Conservation (phyloP, 1,140 invertebrate species). For the Carposina sasakii region DNA sequence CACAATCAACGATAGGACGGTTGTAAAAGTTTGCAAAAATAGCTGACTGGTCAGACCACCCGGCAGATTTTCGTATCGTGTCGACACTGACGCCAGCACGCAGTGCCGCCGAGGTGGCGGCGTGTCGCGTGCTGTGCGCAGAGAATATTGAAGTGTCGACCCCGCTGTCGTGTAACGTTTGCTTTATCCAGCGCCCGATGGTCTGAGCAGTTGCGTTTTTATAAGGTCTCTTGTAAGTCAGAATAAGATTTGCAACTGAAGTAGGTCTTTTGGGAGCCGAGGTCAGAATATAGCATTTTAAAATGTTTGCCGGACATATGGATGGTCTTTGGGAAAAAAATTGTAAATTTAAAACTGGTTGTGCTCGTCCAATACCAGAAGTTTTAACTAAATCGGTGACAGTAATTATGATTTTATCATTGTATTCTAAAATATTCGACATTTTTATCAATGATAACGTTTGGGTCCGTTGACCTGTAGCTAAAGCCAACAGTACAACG, state of each 20-base stretch:
- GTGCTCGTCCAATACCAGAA: not conserved
- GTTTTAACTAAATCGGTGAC: not conserved
- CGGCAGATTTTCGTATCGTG: not conserved
- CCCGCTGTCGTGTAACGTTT: not conserved
- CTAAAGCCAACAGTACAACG: not conserved
- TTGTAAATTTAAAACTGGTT: not conserved
- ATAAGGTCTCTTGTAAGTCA: not conserved
- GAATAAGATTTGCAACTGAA: not conserved
- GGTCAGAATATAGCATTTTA: not conserved
- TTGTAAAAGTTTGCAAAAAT: not conserved
- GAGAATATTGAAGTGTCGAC: not conserved
- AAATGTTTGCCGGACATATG: not conserved
- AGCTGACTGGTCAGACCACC: not conserved
- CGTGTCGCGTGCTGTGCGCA: not conserved
- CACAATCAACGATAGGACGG: not conserved
- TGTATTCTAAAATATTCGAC: not conserved
- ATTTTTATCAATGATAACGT: not conserved
- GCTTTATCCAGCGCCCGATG: not conserved
- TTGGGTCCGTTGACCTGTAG: not conserved
- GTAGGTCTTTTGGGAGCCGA: not conserved
- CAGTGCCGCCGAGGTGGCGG: not conserved
- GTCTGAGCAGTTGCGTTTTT: constrained; percentile 11
- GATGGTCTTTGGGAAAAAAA: not conserved
- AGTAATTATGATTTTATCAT: not conserved
- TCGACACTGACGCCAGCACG: not conserved